A percentile compares a stretch with the other conserved stretches of the same genome.
These are phyloP conservation scores for Cynaeus angustus DNA, from an alignment of 2,888 invertebrate genomes.

Conservation along the genomic window DNA sequence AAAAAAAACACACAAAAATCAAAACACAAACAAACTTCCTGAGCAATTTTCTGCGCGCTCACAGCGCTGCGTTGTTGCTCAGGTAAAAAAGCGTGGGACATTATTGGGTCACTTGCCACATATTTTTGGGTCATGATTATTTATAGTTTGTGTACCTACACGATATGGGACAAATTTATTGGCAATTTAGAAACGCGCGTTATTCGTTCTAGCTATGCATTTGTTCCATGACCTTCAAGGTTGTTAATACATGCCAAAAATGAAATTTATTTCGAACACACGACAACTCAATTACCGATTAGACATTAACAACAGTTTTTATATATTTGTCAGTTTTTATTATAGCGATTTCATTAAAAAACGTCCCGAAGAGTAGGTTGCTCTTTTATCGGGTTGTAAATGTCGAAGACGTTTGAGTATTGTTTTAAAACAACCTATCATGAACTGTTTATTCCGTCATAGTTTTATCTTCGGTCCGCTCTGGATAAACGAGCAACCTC, in stretches of 20 bases:
- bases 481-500: no score
- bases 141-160: conserved; percentile 39
- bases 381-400: no score
- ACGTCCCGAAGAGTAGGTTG: no score
- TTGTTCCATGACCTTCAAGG: neutral
- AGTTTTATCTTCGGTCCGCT: no score
- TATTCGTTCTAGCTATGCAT: conserved; percentile 17
- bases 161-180: conserved; percentile 26
- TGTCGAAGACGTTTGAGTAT: no score
- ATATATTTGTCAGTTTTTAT: conserved; percentile 21
- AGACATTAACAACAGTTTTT: conserved; percentile 16
- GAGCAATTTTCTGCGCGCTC: conserved; percentile 42
- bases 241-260: neutral
- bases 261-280: conserved; percentile 11
- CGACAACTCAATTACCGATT: conserved; percentile 18
- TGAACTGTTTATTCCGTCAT: no score
- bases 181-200: conserved; percentile 16
- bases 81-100: conserved; percentile 18
- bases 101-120: conserved; percentile 46
- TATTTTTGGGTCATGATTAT: conserved; percentile 36
- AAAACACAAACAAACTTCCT: conserved; percentile 65
- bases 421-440: no score
- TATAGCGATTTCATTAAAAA: neutral
- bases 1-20: conserved; percentile 67
- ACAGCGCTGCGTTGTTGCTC: conserved; percentile 40